Conservation (phyloP, 2,888 invertebrate species). For the Philereme vetulata region DNA sequence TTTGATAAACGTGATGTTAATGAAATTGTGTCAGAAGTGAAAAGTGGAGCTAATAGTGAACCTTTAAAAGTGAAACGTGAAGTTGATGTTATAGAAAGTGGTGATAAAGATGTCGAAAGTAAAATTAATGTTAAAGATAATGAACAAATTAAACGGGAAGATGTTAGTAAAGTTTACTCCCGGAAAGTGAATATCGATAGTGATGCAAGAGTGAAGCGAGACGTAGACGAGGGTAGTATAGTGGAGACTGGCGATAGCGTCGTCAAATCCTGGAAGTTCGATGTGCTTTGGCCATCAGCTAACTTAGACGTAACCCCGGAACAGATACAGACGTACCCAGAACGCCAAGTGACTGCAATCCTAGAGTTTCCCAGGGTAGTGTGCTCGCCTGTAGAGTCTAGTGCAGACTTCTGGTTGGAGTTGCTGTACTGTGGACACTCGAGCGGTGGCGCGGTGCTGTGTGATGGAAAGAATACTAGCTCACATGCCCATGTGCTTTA, state of each 20-base stretch:
- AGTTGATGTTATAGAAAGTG: not conserved
- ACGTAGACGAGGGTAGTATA: slow-evolving; percentile 61
- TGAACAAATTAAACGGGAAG: not conserved
- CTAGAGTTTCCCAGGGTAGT: slow-evolving; percentile 89
- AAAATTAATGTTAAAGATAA: slow-evolving; percentile 7
- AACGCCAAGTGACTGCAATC: slow-evolving; percentile 88
- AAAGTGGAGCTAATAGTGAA: slow-evolving; percentile 33
- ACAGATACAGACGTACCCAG: slow-evolving; percentile 91
- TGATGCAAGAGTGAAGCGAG: slow-evolving; percentile 51
- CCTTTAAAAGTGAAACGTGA: slow-evolving; percentile 27
- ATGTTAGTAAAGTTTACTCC: too few relatives aligned
- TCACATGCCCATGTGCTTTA: slow-evolving; percentile 86
- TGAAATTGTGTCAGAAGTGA: slow-evolving; percentile 28
- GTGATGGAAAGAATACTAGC: slow-evolving; percentile 85
- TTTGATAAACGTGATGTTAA: slow-evolving; percentile 34
- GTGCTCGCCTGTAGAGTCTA: slow-evolving; percentile 85
- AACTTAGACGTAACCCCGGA: slow-evolving; percentile 89
- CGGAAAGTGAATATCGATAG: too few relatives aligned
- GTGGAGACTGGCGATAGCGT: slow-evolving; percentile 72
- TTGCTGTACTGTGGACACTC: slow-evolving; percentile 90
- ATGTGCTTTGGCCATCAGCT: slow-evolving; percentile 92
- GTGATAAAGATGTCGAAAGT: not conserved
- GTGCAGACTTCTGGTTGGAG: slow-evolving; percentile 90
- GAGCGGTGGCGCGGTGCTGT: slow-evolving; percentile 86
- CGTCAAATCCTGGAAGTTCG: slow-evolving; percentile 85